Evolutionary conservation across 2,113 vertebrate genomes (phyloP), one percentile per base, ranked within the genome.

Genomic region (Poeciliopsis prolifica): DNA sequence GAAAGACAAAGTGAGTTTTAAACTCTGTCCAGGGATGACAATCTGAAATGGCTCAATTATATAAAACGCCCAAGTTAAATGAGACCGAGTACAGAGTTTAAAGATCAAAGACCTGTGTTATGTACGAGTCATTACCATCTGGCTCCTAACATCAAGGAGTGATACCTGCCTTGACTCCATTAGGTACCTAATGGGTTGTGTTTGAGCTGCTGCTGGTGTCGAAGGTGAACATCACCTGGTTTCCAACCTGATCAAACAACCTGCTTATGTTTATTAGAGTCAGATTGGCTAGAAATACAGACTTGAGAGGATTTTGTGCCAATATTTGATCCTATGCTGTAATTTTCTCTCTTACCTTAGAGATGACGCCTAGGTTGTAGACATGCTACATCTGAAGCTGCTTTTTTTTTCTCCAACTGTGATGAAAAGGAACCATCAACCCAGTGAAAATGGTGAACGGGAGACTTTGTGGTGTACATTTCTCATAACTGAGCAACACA

Each of bases 161-260:
- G 1, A 62, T 61, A 80, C 72, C 58, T 66, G 81, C 78, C 83
- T 77, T 70, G 74, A 86, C 85, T 79, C 78, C 87, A 88, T 89
- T 88, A 90, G 68, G n/a, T 63, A 61, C 64, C 71, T 88, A 84
- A 90, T 91, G 78, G 86, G 65, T 85, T 78, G 72, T 88, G 83
- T 83, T 88, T 79, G 82, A 79, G 84, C 63, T 81, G 78, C 88
- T 89, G 87, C 88, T 88, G 91, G 75, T 70, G 77, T 82, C 79
- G 76, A 75, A 73, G 78, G 83, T 63, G 74, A 82, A 80, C 80
- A 81, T 82, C 81, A 81, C 68, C 76, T 63, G 24, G 54, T 78
- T 74, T 74, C 71, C 80, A 85, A 86, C 79, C 75, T 72, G 70
- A 76, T 80, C 74, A 58, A 74, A 83, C 65, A 68, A 48, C 26